Percentiles rank a stretch among this genome's conserved stretches.
Evolutionary conservation across 2,888 invertebrate genomes (phyloP).

Genomic region (Drosophila acutilabella): DNA sequence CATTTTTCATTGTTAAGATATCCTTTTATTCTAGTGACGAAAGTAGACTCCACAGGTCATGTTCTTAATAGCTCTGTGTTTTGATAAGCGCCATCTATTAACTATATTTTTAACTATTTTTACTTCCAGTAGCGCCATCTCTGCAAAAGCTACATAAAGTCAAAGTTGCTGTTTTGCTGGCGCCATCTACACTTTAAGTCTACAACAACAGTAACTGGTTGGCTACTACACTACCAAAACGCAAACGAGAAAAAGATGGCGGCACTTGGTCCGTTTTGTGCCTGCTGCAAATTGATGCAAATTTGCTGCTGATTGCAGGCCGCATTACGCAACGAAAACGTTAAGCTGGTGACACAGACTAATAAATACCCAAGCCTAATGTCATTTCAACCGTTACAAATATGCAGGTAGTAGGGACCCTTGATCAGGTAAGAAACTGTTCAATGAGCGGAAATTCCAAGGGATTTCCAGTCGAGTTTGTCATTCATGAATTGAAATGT

Average conservation of each 20-base stretch:
- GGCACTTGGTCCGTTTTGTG: conserved; percentile 19
- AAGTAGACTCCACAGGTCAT: no score
- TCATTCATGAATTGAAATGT: conserved; percentile 70
- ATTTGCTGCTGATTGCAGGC: not conserved
- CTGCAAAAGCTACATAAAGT: no score
- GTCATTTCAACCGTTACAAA: conserved; percentile 10
- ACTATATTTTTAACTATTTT: not conserved
- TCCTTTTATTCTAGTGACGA: no score
- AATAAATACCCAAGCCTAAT: conserved; percentile 8
- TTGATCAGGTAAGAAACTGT: not conserved
- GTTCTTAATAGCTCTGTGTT: no score
- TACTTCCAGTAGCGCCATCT: no score
- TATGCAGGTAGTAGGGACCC: conserved; percentile 18
- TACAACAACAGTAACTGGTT: not conserved
- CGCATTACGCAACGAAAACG: conserved; percentile 70
- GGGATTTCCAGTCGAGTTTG: conserved; percentile 60
- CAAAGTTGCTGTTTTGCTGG: not conserved
- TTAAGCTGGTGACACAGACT: conserved; percentile 19
- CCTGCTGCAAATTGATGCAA: not conserved
- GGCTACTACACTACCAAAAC: no score
- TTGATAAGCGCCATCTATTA: not conserved
- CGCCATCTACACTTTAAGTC: not conserved
- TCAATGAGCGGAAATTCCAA: conserved; percentile 68
- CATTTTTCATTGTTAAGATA: no score
- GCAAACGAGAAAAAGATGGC: conserved; percentile 32